Percentiles rank a stretch among this genome's conserved stretches.
These are phyloP conservation scores for Pogonus chalceus DNA, from an alignment of 1,140 invertebrate genomes.

Conservation along the genomic window DNA sequence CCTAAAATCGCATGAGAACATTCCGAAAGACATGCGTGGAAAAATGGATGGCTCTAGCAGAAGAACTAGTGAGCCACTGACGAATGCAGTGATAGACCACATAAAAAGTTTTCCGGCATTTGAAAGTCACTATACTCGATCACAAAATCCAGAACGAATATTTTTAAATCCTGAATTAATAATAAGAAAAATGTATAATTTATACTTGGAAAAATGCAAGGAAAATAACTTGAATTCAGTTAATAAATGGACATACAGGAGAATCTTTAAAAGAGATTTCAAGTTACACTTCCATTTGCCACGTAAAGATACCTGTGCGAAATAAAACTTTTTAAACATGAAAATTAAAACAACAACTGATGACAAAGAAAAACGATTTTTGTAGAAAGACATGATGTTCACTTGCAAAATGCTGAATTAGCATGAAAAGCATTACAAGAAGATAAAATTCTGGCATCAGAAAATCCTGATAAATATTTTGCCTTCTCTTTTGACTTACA, in stretches of 20 bases:
- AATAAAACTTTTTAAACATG: constrained; percentile 18
- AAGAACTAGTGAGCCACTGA: constrained; percentile 19
- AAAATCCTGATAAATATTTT: constrained; percentile 18
- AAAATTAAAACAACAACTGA: constrained; percentile 22
- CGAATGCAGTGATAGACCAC: constrained; percentile 19
- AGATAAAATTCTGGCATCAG: constrained; percentile 17
- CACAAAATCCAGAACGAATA: constrained; percentile 20
- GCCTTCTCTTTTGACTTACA: constrained; percentile 20
- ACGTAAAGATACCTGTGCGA: constrained; percentile 21
- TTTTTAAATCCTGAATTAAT: constrained; percentile 21
- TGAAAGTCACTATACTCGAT: constrained; percentile 23
- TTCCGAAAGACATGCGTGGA: constrained; percentile 20
- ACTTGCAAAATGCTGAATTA: constrained; percentile 16
- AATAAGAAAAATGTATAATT: constrained; percentile 21
- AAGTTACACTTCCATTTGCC: constrained; percentile 21
- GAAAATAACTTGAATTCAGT: constrained; percentile 19
- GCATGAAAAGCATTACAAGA: constrained; percentile 21
- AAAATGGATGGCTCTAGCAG: constrained; percentile 19
- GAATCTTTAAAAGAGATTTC: constrained; percentile 22
- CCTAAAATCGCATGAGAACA: constrained; percentile 18
- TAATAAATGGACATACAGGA: constrained; percentile 20
- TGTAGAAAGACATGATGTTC: constrained; percentile 16
- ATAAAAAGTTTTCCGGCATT: constrained; percentile 21
- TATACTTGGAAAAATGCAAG: constrained; percentile 18
- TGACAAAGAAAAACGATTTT: constrained; percentile 20